Evolutionary conservation across 2,113 vertebrate genomes (phyloP), one percentile per base, ranked within the genome.

Genomic region (Eretmochelys imbricata): DNA sequence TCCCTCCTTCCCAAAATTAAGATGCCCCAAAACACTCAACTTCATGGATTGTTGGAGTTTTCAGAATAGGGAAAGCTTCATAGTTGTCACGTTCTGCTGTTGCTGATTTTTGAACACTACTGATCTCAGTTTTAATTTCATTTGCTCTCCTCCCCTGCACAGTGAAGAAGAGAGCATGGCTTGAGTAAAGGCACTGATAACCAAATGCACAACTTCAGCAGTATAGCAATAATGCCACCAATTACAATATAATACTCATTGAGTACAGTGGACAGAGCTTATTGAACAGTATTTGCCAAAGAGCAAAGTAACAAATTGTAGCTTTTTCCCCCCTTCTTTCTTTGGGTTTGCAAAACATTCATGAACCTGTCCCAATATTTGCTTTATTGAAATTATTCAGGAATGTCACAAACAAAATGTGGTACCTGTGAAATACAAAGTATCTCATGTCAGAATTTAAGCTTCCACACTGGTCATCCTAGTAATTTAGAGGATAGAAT

Each of bases 51-150:
- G 89, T 91, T 8, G 20, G 87, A 85, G 75, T 65, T 79, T 91
- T 95, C 87, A 27, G 76, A 96, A 95, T 89, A n/a, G 75, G 48
- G 87, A 84, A 88, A 91, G 85, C 93, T 20, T 75, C 38, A 42
- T 80, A 94, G 72, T 59, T 72, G 51, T 49, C 27, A 5, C 7
- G 82, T 89, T 48, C 13, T 31, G 87, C 90, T 89, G 8, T 53
- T 92, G 72, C 1, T 94, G 38, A 86, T 84, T 96, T 93, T 87
- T 54, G 72, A 90, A 85, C 85, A 76, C 51, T 81, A 9, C 16
- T 91, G 3, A 7, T 84, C 20, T 84, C 5, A 90, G 82, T 94
- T 59, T 5, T 17, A 92, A 53, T 69, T 69, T 69, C 35, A n/a
- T 69, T 35, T n/a, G 62, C 62, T 69, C 17, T 69, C 62, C 35